phyloP scores from a whole-genome alignment of 2,797 vertebrate species.

The Sebastiscus albofasciatus region DNA sequence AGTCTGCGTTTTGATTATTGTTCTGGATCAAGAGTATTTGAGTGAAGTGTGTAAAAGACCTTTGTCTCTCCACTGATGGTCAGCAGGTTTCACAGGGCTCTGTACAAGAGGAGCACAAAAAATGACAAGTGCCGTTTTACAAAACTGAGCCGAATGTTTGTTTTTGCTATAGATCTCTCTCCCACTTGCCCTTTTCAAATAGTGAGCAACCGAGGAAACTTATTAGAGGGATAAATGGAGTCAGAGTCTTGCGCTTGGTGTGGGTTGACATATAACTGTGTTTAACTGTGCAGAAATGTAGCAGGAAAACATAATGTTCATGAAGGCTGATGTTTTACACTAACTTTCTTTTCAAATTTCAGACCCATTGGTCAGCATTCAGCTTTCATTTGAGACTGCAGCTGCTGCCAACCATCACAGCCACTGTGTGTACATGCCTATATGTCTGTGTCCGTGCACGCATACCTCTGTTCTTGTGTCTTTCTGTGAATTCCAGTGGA shows the following conservation, averaged over 20 bases:
- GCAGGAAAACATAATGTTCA: background rate
- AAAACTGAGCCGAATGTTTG: background rate
- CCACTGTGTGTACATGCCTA: background rate
- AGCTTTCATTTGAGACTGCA: background rate
- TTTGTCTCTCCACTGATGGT: background rate
- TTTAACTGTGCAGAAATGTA: background rate
- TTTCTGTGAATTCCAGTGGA: conserved; percentile 2
- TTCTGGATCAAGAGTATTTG: background rate
- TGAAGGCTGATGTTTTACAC: background rate
- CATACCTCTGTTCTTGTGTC: conserved; percentile 31
- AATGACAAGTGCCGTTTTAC: background rate
- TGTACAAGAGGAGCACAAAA: background rate
- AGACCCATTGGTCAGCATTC: background rate
- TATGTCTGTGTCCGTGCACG: background rate
- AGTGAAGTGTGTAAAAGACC: background rate
- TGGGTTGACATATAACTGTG: background rate
- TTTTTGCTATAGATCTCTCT: background rate
- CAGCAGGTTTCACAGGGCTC: background rate
- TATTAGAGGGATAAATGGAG: background rate
- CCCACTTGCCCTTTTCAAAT: background rate
- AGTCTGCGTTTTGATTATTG: background rate
- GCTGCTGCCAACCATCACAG: background rate
- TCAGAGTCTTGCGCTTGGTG: background rate
- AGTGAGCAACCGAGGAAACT: background rate
- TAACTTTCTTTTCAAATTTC: background rate